A percentile compares a stretch with the other conserved stretches of the same genome.
Conservation (phyloP, 2,113 vertebrate genomes). For the Psephotus haematonotus region DNA sequence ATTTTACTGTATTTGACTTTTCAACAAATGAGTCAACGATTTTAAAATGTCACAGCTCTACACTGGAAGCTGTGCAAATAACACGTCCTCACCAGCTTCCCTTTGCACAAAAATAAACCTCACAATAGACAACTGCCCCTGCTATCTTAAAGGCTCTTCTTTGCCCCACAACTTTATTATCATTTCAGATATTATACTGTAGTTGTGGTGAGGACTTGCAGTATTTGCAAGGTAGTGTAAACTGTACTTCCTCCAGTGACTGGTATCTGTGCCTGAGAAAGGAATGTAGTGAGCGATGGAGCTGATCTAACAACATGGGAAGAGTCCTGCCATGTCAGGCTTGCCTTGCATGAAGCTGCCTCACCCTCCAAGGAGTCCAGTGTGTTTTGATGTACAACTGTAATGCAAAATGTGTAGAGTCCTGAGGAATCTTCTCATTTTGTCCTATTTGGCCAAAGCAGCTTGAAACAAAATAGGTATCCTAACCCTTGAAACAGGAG, state of each 20-base stretch:
- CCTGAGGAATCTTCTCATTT: not conserved
- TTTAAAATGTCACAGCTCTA: not conserved
- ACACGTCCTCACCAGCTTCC: not conserved
- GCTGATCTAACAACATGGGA: fast-evolving
- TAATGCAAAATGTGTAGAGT: not conserved
- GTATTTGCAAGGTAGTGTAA: not conserved
- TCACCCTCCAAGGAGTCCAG: not conserved
- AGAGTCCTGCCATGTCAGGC: not conserved
- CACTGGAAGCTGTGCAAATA: not conserved
- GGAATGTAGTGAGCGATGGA: fast-evolving
- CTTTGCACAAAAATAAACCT: not conserved
- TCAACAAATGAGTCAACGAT: not conserved
- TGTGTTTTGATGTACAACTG: not conserved
- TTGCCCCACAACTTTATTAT: not conserved
- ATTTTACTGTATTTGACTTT: not conserved
- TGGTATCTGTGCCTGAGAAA: not conserved
- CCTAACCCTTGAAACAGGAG: not conserved
- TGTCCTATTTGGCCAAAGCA: not conserved
- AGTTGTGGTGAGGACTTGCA: not conserved
- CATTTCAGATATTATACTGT: not conserved
- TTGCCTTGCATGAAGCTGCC: not conserved
- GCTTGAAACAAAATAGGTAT: not conserved
- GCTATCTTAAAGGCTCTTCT: not conserved
- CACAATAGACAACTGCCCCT: not conserved
- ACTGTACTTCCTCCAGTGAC: not conserved